Conservation (phyloP, 2,888 invertebrate species). For the Alviniconcha strummeri region DNA sequence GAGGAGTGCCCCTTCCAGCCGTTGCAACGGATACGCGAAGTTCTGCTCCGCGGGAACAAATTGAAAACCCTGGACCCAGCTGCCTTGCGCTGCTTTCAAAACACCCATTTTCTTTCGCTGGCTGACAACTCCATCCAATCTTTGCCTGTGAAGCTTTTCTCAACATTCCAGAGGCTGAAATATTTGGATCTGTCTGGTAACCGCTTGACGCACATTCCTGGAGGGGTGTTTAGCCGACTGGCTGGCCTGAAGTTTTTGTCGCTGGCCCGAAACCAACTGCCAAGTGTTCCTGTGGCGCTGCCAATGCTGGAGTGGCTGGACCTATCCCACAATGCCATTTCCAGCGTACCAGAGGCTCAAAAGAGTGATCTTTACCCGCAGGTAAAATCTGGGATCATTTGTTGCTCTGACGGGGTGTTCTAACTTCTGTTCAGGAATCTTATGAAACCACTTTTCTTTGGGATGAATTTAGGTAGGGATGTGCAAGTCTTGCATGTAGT, state of each 20-base stretch:
- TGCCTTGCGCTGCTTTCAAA: constrained; percentile 21
- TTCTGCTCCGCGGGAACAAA: constrained; percentile 32
- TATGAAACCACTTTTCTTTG: background rate
- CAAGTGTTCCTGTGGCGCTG: constrained; percentile 38
- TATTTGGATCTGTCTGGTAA: constrained; percentile 46
- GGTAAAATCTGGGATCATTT: background rate
- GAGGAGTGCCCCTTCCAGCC: constrained; percentile 16
- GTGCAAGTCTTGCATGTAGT: too few relatives aligned
- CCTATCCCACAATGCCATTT: constrained; percentile 46
- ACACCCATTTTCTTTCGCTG: constrained; percentile 34
- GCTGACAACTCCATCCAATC: constrained; percentile 36
- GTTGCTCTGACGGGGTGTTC: background rate
- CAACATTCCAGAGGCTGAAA: constrained; percentile 27
- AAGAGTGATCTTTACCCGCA: constrained; percentile 45
- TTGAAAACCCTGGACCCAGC: constrained; percentile 24
- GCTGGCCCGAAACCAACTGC: constrained; percentile 44
- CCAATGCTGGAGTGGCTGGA: constrained; percentile 51
- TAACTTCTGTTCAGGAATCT: background rate
- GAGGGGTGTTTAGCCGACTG: constrained; percentile 35
- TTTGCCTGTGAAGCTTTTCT: constrained; percentile 33
- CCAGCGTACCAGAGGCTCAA: constrained; percentile 37
- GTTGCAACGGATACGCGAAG: constrained; percentile 22
- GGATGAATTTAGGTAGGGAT: too few relatives aligned
- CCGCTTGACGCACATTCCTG: constrained; percentile 35
- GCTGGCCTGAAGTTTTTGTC: constrained; percentile 42